Conservation (phyloP, 2,113 vertebrate genomes). For the Progne subis region DNA sequence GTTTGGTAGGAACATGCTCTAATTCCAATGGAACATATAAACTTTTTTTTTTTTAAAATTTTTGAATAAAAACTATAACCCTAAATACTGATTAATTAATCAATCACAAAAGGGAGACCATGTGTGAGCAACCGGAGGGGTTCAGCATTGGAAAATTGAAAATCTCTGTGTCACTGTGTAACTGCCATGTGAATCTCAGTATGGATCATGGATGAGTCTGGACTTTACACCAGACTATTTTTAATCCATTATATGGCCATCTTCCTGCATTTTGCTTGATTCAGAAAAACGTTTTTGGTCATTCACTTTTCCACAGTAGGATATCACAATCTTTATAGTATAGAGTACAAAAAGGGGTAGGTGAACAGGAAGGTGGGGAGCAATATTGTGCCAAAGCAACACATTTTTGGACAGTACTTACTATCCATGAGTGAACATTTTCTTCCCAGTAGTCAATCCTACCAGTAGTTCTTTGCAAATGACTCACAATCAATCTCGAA, state of each 20-base stretch:
- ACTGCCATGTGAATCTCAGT: neutral
- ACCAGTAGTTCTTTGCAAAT: neutral
- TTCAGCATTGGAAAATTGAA: neutral
- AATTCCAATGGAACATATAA: neutral
- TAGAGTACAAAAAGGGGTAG: neutral
- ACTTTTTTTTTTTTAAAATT: accelerated
- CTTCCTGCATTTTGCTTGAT: neutral
- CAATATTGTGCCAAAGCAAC: neutral
- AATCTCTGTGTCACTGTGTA: neutral
- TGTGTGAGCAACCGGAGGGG: neutral
- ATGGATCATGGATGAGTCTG: neutral
- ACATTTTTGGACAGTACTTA: neutral
- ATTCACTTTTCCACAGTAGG: neutral
- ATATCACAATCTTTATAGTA: neutral
- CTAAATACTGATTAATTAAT: neutral
- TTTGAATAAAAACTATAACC: neutral
- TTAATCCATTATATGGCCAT: neutral
- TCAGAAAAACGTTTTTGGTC: neutral
- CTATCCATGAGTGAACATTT: neutral
- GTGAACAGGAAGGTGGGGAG: neutral
- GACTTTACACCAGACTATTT: neutral
- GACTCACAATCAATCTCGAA: neutral
- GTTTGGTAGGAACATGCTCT: neutral
- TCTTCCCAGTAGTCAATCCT: neutral
- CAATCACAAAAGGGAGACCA: neutral